These are phyloP conservation scores for Caranx melampygus DNA, from an alignment of 2,113 vertebrate species.

Conservation along the genomic window DNA sequence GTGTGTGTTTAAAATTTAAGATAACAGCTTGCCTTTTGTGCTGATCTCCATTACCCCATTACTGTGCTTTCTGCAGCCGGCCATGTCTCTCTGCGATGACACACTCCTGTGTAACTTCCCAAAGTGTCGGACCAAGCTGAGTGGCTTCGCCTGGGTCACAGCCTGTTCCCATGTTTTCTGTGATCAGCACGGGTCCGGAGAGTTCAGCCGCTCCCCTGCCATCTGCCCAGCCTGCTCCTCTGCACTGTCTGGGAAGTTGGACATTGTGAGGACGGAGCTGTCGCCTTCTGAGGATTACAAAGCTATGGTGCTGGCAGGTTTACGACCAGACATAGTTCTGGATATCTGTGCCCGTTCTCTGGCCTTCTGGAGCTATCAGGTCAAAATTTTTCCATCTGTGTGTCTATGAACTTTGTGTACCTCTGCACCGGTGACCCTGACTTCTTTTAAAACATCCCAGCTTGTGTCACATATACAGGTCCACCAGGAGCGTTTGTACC, in stretches of 20 bases:
- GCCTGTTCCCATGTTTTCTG: constrained; percentile 93
- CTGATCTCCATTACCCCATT: neutral
- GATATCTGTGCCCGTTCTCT: constrained; percentile 89
- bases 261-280: constrained; percentile 90
- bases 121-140: constrained; percentile 88
- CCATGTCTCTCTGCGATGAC: constrained; percentile 88
- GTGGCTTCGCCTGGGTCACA: constrained; percentile 90
- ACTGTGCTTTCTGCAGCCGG: neutral
- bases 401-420: neutral
- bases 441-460: neutral
- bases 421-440: neutral
- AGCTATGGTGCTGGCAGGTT: constrained; percentile 89
- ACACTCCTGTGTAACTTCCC: constrained; percentile 90
- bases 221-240: constrained; percentile 90
- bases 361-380: constrained; percentile 93
- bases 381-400: constrained; percentile 40
- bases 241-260: constrained; percentile 89
- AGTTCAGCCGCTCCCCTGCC: constrained; percentile 89
- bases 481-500: constrained; percentile 90
- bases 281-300: constrained; percentile 91
- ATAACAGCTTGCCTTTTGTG: neutral
- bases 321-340: constrained; percentile 88
- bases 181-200: constrained; percentile 90
- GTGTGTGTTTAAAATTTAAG: neutral
- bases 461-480: constrained; percentile 75